Percentiles rank a stretch among this genome's conserved stretches.
phyloP scores from a whole-genome alignment of 2,888 invertebrate species.

The Argyresthia albistria region DNA sequence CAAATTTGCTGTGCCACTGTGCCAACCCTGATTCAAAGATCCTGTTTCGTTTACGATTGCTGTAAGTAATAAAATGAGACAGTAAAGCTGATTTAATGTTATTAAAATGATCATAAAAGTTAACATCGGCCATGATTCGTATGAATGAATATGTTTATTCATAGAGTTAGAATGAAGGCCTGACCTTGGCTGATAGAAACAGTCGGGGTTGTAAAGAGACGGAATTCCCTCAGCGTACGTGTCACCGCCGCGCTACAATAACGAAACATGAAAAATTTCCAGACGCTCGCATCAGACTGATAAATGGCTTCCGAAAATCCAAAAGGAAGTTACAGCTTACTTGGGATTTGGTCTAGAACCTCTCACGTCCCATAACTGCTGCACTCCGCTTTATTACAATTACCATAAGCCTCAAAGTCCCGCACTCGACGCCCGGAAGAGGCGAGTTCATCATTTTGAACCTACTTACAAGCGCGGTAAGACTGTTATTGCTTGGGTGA shows the following conservation, averaged over 20 bases:
- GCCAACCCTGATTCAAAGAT: constrained; percentile 20
- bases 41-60: constrained; percentile 18
- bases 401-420: constrained; percentile 73
- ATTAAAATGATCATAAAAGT: too few relatives aligned
- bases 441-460: constrained; percentile 66
- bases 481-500: constrained; percentile 68
- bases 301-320: constrained; percentile 75
- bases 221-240: constrained; percentile 46
- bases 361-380: constrained; percentile 73
- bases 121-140: too few relatives aligned
- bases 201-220: constrained; percentile 4
- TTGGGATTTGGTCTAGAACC: constrained; percentile 74
- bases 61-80: not conserved
- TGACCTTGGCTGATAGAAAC: not conserved
- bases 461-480: constrained; percentile 62
- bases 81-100: not conserved
- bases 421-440: constrained; percentile 55
- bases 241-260: constrained; percentile 61
- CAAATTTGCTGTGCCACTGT: constrained; percentile 25
- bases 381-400: constrained; percentile 74
- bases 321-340: constrained; percentile 75
- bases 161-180: too few relatives aligned
- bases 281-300: constrained; percentile 73
- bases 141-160: too few relatives aligned
- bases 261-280: constrained; percentile 74